Evolutionary conservation across 2,797 vertebrate species (phyloP).

Genomic region (Tarsius wallacei): DNA sequence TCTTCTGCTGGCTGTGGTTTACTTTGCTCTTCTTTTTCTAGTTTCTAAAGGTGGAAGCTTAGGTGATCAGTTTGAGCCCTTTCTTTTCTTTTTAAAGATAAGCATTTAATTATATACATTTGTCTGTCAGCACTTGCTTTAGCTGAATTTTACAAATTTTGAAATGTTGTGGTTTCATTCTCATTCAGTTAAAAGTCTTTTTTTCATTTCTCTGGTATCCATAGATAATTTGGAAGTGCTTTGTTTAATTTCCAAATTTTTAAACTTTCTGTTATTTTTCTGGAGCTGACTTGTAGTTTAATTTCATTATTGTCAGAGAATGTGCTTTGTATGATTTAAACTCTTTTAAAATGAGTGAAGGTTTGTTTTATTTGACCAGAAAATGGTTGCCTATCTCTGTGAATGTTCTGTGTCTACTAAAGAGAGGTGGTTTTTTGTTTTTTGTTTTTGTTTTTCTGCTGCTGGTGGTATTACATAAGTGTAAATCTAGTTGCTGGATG

Average conservation of each 20-base stretch:
- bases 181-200: neutral
- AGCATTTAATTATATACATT: neutral
- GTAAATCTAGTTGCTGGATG: neutral
- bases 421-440: neutral
- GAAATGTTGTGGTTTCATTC: neutral
- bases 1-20: neutral
- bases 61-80: neutral
- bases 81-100: neutral
- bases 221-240: neutral
- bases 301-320: slow-evolving; percentile 8
- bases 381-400: neutral
- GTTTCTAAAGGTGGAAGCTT: neutral
- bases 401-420: too few relatives aligned
- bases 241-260: neutral
- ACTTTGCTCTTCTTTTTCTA: neutral
- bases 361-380: neutral
- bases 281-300: neutral
- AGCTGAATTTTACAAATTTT: neutral
- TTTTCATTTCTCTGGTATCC: neutral
- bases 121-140: neutral
- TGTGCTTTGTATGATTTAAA: neutral
- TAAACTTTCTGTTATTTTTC: neutral
- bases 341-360: neutral
- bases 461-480: neutral
- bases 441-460: neutral